These are phyloP conservation scores for Babylonia areolata DNA, from an alignment of 1,140 invertebrate genomes.

Conservation along the genomic window DNA sequence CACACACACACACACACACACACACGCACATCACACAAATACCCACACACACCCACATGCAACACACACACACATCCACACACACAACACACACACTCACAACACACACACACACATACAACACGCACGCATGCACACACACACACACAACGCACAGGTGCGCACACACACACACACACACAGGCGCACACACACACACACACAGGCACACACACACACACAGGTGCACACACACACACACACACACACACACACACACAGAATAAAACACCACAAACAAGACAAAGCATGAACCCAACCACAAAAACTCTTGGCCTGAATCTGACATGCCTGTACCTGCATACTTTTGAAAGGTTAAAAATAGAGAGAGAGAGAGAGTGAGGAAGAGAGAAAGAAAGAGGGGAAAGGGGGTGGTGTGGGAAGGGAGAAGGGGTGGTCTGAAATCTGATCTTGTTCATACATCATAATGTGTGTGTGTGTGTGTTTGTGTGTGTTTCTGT, in stretches of 20 bases:
- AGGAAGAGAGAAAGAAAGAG: too few relatives aligned
- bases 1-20: not conserved
- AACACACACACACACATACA: constrained; percentile 7
- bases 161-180: constrained; percentile 1
- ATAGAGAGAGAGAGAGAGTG: too few relatives aligned
- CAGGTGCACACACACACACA: not conserved
- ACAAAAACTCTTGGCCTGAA: too few relatives aligned
- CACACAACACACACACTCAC: not conserved
- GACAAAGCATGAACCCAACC: too few relatives aligned
- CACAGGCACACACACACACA: not conserved
- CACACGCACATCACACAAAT: not conserved
- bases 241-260: not conserved
- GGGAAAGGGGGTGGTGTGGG: too few relatives aligned
- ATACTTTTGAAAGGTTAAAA: too few relatives aligned
- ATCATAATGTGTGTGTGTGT: too few relatives aligned
- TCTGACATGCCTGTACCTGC: too few relatives aligned
- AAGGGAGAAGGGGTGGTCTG: too few relatives aligned
- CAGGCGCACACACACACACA: not conserved
- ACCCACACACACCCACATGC: not conserved
- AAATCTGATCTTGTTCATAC: too few relatives aligned
- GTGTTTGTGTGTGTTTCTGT: too few relatives aligned
- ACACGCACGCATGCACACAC: not conserved
- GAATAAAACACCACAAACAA: too few relatives aligned
- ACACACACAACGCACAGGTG: not conserved
- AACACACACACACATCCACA: constrained; percentile 1